These are phyloP conservation scores for Monomorium pharaonis DNA, from an alignment of 1,140 invertebrate species.

Conservation along the genomic window DNA sequence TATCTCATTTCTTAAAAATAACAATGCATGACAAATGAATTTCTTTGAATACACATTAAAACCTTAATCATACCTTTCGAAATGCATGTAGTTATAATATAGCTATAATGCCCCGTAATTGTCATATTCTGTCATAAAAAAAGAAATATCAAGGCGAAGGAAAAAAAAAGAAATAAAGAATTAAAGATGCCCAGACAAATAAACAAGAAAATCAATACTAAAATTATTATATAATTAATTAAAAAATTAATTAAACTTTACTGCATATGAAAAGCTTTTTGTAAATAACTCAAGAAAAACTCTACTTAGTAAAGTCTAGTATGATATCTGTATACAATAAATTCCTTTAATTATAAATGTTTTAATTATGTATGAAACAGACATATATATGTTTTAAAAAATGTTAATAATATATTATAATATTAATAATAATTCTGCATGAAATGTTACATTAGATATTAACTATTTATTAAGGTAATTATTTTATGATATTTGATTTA, in stretches of 20 bases:
- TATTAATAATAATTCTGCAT: neutral
- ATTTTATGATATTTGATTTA: neutral
- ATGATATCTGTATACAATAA: neutral
- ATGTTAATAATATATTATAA: neutral
- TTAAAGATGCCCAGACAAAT: neutral
- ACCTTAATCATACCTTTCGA: slow-evolving; percentile 24
- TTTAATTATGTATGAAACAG: neutral
- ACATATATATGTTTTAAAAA: neutral
- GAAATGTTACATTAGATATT: neutral
- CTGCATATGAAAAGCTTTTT: slow-evolving; percentile 38
- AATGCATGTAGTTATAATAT: neutral
- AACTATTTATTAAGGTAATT: neutral
- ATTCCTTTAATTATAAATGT: neutral
- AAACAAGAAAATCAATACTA: slow-evolving; percentile 16
- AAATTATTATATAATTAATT: no score
- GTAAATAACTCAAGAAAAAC: slow-evolving; percentile 67
- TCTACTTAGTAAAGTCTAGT: slow-evolving; percentile 18
- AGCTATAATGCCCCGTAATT: neutral
- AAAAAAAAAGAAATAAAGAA: neutral
- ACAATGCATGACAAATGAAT: slow-evolving; percentile 38
- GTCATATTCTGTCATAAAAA: slow-evolving; percentile 30
- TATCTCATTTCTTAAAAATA: slow-evolving; percentile 16
- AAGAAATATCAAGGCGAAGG: neutral
- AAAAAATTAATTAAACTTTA: slow-evolving; percentile 69
- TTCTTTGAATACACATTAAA: neutral